These are phyloP conservation scores for Belgica antarctica DNA, from an alignment of 2,888 invertebrate genomes.

Conservation along the genomic window DNA sequence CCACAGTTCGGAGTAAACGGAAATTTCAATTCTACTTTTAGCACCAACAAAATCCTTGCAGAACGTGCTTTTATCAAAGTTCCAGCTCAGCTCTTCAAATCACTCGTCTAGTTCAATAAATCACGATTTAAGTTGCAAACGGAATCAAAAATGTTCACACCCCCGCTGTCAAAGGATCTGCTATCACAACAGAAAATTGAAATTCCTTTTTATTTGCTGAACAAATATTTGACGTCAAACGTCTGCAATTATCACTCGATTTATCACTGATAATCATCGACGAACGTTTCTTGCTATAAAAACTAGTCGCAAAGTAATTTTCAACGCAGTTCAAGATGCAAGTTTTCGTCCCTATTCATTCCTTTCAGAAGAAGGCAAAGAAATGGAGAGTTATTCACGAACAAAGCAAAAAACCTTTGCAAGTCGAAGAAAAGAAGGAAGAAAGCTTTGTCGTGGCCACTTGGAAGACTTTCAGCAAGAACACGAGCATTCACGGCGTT, in stretches of 20 bases:
- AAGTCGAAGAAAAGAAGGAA: not conserved
- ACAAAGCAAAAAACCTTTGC: no score
- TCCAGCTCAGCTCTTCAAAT: no score
- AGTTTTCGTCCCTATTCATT: not conserved
- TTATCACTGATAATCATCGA: constrained; percentile 1
- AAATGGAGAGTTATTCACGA: no score
- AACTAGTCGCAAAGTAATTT: not conserved
- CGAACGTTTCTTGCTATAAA: not conserved
- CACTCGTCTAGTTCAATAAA: no score
- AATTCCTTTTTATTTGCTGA: not conserved
- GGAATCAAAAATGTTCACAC: no score
- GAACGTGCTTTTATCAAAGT: no score
- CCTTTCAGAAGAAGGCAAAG: not conserved
- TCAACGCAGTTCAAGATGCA: not conserved
- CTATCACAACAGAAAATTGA: not conserved
- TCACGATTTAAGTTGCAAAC: no score
- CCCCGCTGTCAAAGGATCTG: no score
- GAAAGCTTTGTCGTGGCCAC: not conserved
- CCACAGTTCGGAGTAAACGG: no score
- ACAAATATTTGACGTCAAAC: not conserved
- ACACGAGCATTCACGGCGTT: constrained; percentile 3
- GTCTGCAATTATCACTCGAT: not conserved
- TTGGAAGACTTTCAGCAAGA: not conserved
- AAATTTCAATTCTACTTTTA: no score
- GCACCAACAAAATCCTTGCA: no score